These are phyloP conservation scores for Anseranas semipalmata DNA, from an alignment of 2,113 vertebrate species.

Conservation along the genomic window DNA sequence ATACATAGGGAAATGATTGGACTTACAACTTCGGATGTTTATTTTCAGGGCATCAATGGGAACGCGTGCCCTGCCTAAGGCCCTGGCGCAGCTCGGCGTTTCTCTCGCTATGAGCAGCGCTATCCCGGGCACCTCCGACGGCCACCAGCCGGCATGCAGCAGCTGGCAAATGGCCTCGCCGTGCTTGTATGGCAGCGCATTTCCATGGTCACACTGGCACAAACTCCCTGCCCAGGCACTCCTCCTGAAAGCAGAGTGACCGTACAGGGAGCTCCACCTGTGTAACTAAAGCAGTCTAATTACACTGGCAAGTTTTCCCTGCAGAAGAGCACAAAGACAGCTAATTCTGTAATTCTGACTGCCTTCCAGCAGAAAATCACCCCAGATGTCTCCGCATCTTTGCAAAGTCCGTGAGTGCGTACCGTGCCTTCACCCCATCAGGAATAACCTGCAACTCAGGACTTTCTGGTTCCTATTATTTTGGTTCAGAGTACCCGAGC, in stretches of 20 bases:
- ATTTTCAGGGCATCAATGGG: constrained; percentile 23
- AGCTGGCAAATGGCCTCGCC: constrained; percentile 15
- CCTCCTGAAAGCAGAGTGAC: neutral
- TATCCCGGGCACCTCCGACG: neutral
- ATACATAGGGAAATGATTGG: neutral
- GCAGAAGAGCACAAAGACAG: neutral
- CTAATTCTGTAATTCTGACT: neutral
- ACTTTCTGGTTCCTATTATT: neutral
- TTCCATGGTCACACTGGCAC: neutral
- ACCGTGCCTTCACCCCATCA: neutral
- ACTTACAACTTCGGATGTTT: constrained; percentile 26
- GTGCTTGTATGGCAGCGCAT: neutral
- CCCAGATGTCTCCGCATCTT: neutral
- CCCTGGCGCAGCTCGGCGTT: neutral
- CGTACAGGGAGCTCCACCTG: neutral
- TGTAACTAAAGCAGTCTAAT: neutral
- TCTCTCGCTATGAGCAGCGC: neutral
- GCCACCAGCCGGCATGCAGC: neutral
- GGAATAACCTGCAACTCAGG: neutral
- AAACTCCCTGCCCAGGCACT: neutral
- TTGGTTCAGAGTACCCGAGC: neutral
- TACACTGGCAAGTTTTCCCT: neutral
- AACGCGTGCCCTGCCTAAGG: constrained; percentile 13
- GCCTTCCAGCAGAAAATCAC: neutral
- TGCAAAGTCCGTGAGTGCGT: neutral